Percentiles rank a stretch among this genome's conserved stretches.
These are phyloP conservation scores for Entomobrya proxima DNA, from an alignment of 2,888 invertebrate genomes.

Conservation along the genomic window DNA sequence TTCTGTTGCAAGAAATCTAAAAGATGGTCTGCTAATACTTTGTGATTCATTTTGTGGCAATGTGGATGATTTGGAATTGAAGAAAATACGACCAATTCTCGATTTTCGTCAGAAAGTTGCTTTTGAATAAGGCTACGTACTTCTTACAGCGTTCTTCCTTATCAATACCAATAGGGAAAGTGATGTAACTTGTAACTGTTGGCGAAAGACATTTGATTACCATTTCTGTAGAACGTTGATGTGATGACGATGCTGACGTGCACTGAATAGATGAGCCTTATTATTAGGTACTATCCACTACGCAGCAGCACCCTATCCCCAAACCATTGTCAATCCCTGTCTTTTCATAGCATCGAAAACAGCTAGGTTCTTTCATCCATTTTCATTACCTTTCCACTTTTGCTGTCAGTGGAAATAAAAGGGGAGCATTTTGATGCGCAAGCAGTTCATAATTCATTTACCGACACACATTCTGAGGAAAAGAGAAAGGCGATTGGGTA, in stretches of 20 bases:
- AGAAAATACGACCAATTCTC: slow-evolving; percentile 3
- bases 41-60: neutral
- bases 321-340: neutral
- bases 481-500: neutral
- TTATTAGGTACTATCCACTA: neutral
- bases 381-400: neutral
- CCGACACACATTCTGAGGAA: too few species aligned
- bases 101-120: too few species aligned
- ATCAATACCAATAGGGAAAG: too few species aligned
- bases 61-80: neutral
- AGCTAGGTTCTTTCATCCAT: neutral
- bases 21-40: neutral
- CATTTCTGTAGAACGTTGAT: slow-evolving; percentile 28
- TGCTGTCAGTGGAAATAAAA: neutral
- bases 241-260: slow-evolving; percentile 32
- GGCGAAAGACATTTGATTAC: slow-evolving; percentile 35
- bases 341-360: slow-evolving; percentile 19
- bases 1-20: neutral
- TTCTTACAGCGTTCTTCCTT: too few species aligned
- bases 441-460: slow-evolving; percentile 19
- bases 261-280: neutral
- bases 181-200: neutral
- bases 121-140: neutral
- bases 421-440: slow-evolving; percentile 30
- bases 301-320: too few species aligned